Evolutionary conservation across 2,888 invertebrate species (phyloP).

Genomic region (Schrankia costaestrigalis): DNA sequence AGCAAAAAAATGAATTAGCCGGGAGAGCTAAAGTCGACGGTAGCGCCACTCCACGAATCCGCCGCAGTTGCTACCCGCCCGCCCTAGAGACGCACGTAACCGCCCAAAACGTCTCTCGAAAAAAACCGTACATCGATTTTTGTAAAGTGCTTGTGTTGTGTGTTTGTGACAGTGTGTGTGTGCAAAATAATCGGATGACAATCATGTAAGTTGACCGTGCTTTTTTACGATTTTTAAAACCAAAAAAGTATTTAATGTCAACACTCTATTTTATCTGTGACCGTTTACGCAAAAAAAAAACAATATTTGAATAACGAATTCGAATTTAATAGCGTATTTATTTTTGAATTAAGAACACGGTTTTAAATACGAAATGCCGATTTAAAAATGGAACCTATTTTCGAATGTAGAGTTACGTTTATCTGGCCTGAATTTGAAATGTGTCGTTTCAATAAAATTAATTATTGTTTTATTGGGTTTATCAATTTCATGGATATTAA

Average conservation of each 20-base stretch:
- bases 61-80: slow-evolving; percentile 41
- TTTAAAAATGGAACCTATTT: no score
- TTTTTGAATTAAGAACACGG: not conserved
- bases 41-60: slow-evolving; percentile 34
- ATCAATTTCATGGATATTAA: no score
- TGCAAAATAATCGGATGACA: slow-evolving; percentile 31
- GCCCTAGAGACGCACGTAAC: slow-evolving; percentile 28
- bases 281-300: slow-evolving; percentile 6
- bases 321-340: not conserved
- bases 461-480: no score
- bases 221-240: slow-evolving; percentile 9
- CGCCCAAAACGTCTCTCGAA: slow-evolving; percentile 21
- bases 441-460: no score
- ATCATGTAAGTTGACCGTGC: slow-evolving; percentile 26
- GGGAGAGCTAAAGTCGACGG: slow-evolving; percentile 26
- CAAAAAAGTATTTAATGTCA: slow-evolving; percentile 4
- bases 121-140: slow-evolving; percentile 41
- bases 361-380: no score
- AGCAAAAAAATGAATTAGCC: slow-evolving; percentile 13
- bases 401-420: no score
- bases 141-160: slow-evolving; percentile 36
- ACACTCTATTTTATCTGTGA: slow-evolving; percentile 1
- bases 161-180: slow-evolving; percentile 37
- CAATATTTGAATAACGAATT: slow-evolving; percentile 2
- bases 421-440: no score